Evolutionary conservation across 2,113 vertebrate species (phyloP).

Genomic region (Grallaria varia): DNA sequence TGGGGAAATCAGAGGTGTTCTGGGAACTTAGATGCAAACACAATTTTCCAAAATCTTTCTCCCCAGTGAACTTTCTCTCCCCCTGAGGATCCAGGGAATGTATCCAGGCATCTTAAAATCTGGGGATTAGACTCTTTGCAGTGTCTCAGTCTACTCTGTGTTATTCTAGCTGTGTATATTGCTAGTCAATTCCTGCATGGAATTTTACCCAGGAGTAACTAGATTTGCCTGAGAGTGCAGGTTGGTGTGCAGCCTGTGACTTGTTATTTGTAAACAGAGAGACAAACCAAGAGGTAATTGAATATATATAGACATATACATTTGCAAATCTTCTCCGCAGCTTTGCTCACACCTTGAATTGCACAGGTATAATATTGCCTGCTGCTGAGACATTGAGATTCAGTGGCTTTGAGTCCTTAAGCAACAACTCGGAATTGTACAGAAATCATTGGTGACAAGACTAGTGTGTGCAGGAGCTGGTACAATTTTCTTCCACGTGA

Average conservation of each 20-base stretch:
- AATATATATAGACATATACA: not conserved
- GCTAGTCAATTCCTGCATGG: not conserved
- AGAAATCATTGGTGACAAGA: conserved; percentile 2
- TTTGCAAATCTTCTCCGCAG: not conserved
- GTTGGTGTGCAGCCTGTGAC: not conserved
- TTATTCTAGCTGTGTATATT: not conserved
- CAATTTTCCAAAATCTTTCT: not conserved
- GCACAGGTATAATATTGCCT: not conserved
- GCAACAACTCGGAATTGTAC: not conserved
- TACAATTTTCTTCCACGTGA: conserved; percentile 30
- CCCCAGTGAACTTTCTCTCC: not conserved
- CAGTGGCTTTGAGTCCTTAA: not conserved
- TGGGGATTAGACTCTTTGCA: not conserved
- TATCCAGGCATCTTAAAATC: not conserved
- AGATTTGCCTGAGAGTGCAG: not conserved
- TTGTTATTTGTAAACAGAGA: not conserved
- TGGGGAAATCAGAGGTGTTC: not conserved
- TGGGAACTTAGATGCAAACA: not conserved
- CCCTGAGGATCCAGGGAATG: not conserved
- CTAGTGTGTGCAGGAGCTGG: conserved; percentile 5
- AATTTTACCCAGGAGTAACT: not conserved
- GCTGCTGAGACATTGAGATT: not conserved
- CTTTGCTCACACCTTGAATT: not conserved
- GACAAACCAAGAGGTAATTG: not conserved
- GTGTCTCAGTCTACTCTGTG: not conserved